Percentiles rank a stretch among this genome's conserved stretches.
Evolutionary conservation across 2,888 invertebrate genomes (phyloP).

Genomic region (Graphium colonna): DNA sequence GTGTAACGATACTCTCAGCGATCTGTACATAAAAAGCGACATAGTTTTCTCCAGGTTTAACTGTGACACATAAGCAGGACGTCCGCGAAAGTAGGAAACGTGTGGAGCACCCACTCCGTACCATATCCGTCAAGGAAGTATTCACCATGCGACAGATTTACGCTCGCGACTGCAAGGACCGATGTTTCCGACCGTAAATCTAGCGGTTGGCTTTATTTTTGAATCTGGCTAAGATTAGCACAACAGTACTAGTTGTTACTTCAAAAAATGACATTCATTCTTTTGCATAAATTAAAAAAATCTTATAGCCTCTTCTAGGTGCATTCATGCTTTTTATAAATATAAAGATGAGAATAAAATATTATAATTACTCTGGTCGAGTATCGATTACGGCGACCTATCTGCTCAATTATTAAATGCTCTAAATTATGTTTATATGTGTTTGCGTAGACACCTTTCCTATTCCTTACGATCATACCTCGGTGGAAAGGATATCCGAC

Average conservation of each 20-base stretch:
- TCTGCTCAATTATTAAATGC: too few relatives aligned
- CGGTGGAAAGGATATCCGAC: too few relatives aligned
- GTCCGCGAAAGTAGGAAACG: conserved; percentile 4
- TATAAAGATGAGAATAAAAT: not conserved
- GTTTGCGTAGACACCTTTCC: too few relatives aligned
- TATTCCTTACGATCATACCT: too few relatives aligned
- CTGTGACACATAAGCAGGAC: not conserved
- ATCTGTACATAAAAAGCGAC: too few relatives aligned
- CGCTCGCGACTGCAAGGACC: conserved; percentile 8
- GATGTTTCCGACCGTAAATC: conserved; percentile 20
- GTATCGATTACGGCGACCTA: too few relatives aligned
- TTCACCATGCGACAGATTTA: conserved; percentile 7
- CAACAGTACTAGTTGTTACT: not conserved
- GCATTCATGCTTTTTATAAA: not conserved
- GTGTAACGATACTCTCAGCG: too few relatives aligned
- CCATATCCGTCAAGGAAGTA: conserved; percentile 18
- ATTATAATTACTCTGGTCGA: too few relatives aligned
- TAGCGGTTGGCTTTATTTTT: conserved; percentile 7
- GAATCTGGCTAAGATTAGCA: not conserved
- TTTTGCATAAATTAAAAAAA: too few relatives aligned
- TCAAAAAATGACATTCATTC: not conserved
- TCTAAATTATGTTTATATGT: too few relatives aligned
- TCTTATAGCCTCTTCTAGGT: too few relatives aligned
- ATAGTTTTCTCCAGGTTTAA: too few relatives aligned
- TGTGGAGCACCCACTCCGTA: not conserved